Evolutionary conservation across 2,888 invertebrate genomes (phyloP).

Genomic region (Synanthedon vespiformis): DNA sequence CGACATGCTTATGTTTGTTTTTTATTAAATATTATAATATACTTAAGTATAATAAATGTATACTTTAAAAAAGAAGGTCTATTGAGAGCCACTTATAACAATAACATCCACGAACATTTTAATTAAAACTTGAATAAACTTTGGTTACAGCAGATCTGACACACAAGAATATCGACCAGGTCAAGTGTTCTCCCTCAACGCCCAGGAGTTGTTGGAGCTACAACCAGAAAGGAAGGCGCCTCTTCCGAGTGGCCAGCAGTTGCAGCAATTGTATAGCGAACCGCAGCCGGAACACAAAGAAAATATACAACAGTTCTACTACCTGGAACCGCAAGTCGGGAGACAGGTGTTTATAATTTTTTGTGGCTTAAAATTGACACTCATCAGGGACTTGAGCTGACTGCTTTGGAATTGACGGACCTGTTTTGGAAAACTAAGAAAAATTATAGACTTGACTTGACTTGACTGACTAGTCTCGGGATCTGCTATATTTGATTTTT

Average conservation of each 20-base stretch:
- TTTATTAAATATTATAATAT: too few species aligned
- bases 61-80: too few species aligned
- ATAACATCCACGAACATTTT: too few species aligned
- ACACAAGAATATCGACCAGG: slow-evolving; percentile 53
- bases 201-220: slow-evolving; percentile 50
- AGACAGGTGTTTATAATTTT: slow-evolving; percentile 30
- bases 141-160: slow-evolving; percentile 30
- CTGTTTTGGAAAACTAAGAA: too few species aligned
- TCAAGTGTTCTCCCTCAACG: slow-evolving; percentile 54
- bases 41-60: too few species aligned
- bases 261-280: slow-evolving; percentile 46
- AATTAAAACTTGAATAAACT: not conserved
- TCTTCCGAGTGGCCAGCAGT: slow-evolving; percentile 30
- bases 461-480: too few species aligned
- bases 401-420: too few species aligned
- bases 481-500: too few species aligned
- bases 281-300: slow-evolving; percentile 49
- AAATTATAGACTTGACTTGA: too few species aligned
- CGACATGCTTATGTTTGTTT: too few species aligned
- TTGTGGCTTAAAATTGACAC: not conserved
- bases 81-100: too few species aligned
- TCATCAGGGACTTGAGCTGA: too few species aligned
- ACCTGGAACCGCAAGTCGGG: slow-evolving; percentile 43
- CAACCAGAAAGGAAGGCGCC: slow-evolving; percentile 57
- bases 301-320: slow-evolving; percentile 49